phyloP scores from a whole-genome alignment of 2,113 vertebrate genomes.

The Poeciliopsis turrubarensis region DNA sequence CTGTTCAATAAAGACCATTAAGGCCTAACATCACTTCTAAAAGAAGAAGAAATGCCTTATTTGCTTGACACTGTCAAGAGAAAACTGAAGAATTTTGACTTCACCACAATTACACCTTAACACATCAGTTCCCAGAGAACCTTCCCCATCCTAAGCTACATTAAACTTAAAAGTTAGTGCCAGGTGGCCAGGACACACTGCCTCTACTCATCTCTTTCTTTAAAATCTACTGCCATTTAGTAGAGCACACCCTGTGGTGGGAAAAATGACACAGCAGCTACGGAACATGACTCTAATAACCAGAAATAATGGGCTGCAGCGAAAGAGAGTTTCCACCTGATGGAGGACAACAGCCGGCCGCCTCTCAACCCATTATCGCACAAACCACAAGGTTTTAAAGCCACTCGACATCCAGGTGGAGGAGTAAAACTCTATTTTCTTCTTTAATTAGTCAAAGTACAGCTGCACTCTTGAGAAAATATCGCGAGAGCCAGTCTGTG shows the following conservation, averaged over 20 bases:
- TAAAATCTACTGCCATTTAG: slow-evolving; percentile 55
- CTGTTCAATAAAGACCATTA: no score
- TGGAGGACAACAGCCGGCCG: slow-evolving; percentile 48
- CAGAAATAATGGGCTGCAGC: slow-evolving; percentile 55
- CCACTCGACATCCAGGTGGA: background rate
- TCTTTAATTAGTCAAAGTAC: slow-evolving; percentile 36
- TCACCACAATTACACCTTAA: slow-evolving; percentile 28
- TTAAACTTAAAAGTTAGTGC: slow-evolving; percentile 59
- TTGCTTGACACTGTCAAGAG: slow-evolving; percentile 3
- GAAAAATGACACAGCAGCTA: slow-evolving; percentile 59
- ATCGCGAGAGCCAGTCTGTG: background rate
- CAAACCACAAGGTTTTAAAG: slow-evolving; percentile 48
- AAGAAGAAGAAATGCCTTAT: background rate
- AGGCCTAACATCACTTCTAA: no score
- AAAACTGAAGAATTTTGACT: background rate
- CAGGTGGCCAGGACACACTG: slow-evolving; percentile 29
- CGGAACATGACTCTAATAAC: slow-evolving; percentile 48
- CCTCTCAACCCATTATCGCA: slow-evolving; percentile 53
- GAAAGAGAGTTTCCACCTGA: slow-evolving; percentile 20
- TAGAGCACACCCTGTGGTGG: slow-evolving; percentile 70
- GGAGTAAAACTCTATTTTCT: background rate
- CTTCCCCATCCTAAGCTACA: slow-evolving; percentile 47
- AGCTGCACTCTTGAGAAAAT: slow-evolving; percentile 5
- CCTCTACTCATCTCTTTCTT: slow-evolving; percentile 30
- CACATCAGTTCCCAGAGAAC: slow-evolving; percentile 37